Conservation (phyloP, 2,888 invertebrate species). For the Cyaniris semiargus region DNA sequence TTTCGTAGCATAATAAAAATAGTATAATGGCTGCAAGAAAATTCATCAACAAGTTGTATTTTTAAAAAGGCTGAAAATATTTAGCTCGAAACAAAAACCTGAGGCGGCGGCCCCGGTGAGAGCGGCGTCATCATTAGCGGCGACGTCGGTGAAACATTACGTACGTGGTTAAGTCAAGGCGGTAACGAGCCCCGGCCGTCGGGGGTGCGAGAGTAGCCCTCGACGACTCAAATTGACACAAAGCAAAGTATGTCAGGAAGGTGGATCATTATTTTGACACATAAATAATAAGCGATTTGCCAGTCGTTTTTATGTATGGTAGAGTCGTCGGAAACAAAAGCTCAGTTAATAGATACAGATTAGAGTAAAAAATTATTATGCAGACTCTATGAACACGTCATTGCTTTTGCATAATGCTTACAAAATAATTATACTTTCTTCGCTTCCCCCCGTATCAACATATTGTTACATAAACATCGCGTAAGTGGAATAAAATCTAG, state of each 20-base stretch:
- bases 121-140: constrained; percentile 68
- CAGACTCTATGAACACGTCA: background rate
- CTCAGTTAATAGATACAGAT: background rate
- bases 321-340: background rate
- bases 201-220: constrained; percentile 69
- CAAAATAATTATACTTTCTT: background rate
- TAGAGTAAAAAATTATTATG: background rate
- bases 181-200: constrained; percentile 76
- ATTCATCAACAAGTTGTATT: constrained; percentile 30
- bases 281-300: constrained; percentile 29
- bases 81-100: constrained; percentile 28
- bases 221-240: constrained; percentile 70
- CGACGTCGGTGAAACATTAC: constrained; percentile 56
- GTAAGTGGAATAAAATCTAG: constrained; percentile 56
- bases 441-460: constrained; percentile 26
- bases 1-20: constrained; percentile 60
- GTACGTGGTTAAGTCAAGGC: constrained; percentile 64
- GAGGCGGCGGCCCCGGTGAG: constrained; percentile 34
- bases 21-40: constrained; percentile 32
- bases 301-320: background rate
- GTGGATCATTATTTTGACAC: constrained; percentile 64
- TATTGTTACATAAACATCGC: constrained; percentile 42
- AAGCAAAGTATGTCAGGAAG: constrained; percentile 69
- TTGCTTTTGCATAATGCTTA: constrained; percentile 17
- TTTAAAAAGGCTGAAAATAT: constrained; percentile 7